These are phyloP conservation scores for Neodontobutis hainanensis DNA, from an alignment of 2,113 vertebrate genomes.

Conservation along the genomic window DNA sequence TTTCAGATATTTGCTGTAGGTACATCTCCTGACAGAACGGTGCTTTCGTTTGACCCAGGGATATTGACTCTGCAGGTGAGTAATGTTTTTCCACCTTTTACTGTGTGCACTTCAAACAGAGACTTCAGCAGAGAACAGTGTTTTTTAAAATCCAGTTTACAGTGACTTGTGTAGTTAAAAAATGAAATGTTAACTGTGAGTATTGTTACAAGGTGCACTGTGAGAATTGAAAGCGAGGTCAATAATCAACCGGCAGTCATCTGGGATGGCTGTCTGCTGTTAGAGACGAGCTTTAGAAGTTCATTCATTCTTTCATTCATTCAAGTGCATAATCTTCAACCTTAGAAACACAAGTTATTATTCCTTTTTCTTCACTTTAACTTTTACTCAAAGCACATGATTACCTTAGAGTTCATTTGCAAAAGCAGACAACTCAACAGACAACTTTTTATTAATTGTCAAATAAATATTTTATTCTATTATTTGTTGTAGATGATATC, in stretches of 20 bases:
- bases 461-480: too few relatives aligned
- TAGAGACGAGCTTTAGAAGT: not conserved
- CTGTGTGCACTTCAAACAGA: not conserved
- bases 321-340: too few relatives aligned
- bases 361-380: too few relatives aligned
- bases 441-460: too few relatives aligned
- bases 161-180: not conserved
- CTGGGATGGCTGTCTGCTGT: not conserved
- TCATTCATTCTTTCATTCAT: too few relatives aligned
- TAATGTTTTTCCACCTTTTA: not conserved
- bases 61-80: slow-evolving; percentile 51
- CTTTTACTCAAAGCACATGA: too few relatives aligned
- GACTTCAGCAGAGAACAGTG: not conserved
- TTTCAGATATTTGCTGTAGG: not conserved
- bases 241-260: not conserved
- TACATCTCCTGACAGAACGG: not conserved
- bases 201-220: not conserved
- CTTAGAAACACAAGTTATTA: too few relatives aligned
- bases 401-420: too few relatives aligned
- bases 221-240: not conserved
- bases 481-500: too few relatives aligned
- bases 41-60: slow-evolving; percentile 3
- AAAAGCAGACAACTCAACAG: too few relatives aligned
- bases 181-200: not conserved
- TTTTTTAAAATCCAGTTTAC: not conserved